Conservation (phyloP, 2,888 invertebrate species). For the Sceliomorpha sp. region DNA sequence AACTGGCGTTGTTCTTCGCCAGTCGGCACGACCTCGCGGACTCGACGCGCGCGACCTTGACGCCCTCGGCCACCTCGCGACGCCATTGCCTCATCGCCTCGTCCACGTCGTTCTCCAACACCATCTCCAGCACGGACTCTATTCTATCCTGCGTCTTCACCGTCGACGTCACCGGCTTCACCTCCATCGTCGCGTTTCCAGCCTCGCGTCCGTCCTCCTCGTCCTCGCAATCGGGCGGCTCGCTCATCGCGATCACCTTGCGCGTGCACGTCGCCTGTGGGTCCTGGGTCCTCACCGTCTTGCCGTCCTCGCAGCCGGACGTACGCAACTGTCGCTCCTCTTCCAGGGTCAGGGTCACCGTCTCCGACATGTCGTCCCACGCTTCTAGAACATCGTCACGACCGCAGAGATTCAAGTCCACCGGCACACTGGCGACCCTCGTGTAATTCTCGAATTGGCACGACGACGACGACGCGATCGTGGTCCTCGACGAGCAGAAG, state of each 20-base stretch:
- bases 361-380: conserved; percentile 57
- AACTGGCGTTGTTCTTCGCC: conserved; percentile 77
- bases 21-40: conserved; percentile 53
- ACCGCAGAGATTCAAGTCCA: conserved; percentile 85
- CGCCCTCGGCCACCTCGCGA: conserved; percentile 67
- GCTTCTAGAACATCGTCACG: conserved; percentile 28
- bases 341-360: conserved; percentile 46
- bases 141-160: conserved; percentile 75
- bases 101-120: conserved; percentile 73
- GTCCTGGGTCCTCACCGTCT: conserved; percentile 68
- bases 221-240: conserved; percentile 45
- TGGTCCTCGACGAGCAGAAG: conserved; percentile 54
- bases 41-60: conserved; percentile 47
- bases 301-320: conserved; percentile 22
- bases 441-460: conserved; percentile 76
- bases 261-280: conserved; percentile 51
- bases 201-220: conserved; percentile 53
- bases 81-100: conserved; percentile 70
- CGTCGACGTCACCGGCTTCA: conserved; percentile 66
- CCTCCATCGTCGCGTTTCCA: conserved; percentile 46
- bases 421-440: conserved; percentile 84
- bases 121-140: conserved; percentile 70
- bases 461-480: conserved; percentile 39
- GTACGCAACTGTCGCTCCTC: conserved; percentile 32
- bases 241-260: conserved; percentile 42